Evolutionary conservation across 2,888 invertebrate genomes (phyloP), one percentile per base, ranked within the genome.

Genomic region (Sisyra nigra): DNA sequence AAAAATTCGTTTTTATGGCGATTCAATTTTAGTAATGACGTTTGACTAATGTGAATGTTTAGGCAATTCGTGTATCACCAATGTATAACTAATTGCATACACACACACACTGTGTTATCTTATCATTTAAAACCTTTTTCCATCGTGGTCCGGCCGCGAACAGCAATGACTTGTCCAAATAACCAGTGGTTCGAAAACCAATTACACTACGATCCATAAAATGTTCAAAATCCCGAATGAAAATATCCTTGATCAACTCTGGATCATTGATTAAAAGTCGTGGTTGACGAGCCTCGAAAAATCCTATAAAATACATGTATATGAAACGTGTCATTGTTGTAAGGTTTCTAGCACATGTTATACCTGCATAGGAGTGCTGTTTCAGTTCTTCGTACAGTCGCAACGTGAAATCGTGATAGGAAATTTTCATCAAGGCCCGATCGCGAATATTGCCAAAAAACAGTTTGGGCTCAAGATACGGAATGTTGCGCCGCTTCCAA

Each of bases 121-220:
- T 5, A 24, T 24, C 7, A 24, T 24, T 24, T 24, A 24, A 51
- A 29, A 65, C 47, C 17, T 54, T 53, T 47, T 57, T 63, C 67
- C 67, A 67, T 38, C 57, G 55, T 5, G 56, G 51, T 8, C 57
- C 62, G 9, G 54, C 53, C 35, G 57, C 47, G 6, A 50, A 43
- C 35, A 55, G 49, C 9, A 59, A 42, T 44, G 58, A 53, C 3
- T 47, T 56, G 29, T 50, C 49, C 3, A 61, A 40, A 3, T 59
- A 57, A 46, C 60, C 59, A 10, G 38, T 45, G 35, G 54, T 48
- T 46, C 57, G 56, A 38, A 59, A 54, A n/a, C 49, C 45, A 30
- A 54, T 54, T n/a, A 54, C 44, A 9, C 58, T 58, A 15, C 55
- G 53, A 44, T 59, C 53, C 8, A 51, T 51, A 45, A 62, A 62